phyloP scores from a whole-genome alignment of 2,888 invertebrate species.

The Esperia sulphurella region DNA sequence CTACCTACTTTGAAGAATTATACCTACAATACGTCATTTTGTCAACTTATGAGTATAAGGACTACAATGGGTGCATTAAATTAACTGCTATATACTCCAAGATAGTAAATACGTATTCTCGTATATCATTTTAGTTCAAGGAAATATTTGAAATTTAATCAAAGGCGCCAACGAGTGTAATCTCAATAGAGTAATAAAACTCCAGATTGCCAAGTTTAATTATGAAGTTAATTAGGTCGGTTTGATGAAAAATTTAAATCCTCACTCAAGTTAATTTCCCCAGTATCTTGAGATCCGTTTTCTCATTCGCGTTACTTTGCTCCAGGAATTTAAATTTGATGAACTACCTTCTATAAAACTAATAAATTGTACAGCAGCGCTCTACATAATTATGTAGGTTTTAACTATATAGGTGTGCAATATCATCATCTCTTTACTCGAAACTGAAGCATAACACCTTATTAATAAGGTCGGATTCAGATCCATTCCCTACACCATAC shows the following conservation, averaged over 20 bases:
- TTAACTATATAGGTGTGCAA: constrained; percentile 9
- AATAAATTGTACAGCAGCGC: no score
- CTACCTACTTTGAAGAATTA: not conserved
- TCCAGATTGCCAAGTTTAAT: constrained; percentile 64
- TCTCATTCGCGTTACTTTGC: constrained; percentile 44
- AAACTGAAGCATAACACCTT: no score
- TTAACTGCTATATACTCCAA: no score
- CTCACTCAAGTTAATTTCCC: constrained; percentile 68
- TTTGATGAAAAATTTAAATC: constrained; percentile 74
- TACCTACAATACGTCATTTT: no score
- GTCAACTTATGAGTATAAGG: no score
- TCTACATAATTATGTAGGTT: no score
- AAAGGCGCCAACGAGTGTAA: constrained; percentile 25
- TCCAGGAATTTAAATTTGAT: constrained; percentile 49
- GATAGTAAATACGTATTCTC: no score
- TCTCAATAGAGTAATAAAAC: constrained; percentile 57
- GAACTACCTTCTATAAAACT: no score
- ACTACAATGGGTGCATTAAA: no score
- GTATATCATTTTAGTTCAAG: not conserved
- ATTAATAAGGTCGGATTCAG: no score
- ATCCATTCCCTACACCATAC: no score
- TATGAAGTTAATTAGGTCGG: constrained; percentile 72
- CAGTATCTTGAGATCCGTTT: constrained; percentile 53
- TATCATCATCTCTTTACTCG: no score
- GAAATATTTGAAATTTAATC: constrained; percentile 16